Evolutionary conservation across 2,888 invertebrate species (phyloP), one percentile per base, ranked within the genome.

Genomic region (Salpingus planirostris): DNA sequence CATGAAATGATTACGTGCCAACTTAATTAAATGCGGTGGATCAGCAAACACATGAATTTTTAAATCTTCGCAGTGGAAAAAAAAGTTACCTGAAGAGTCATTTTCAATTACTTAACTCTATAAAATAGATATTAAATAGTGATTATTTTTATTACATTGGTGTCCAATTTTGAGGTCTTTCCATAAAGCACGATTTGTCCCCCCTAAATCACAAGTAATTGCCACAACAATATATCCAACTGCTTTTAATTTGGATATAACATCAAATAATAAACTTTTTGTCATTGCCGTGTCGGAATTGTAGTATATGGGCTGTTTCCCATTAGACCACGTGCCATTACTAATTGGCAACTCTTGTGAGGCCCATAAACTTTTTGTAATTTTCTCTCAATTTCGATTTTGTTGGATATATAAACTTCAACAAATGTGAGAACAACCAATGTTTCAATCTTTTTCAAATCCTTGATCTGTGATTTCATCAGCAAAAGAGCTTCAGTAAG

Each of bases 41-140:
- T 50, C 47, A 7, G 35, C 40, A 36, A 33, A 49, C 1, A 44
- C 39, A 33, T 40, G 44, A 21, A 40, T 18, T 36, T 44, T 43
- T 12, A 2, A 15, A 27, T 10, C 5, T 2, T 7, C 15, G 10
- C 18, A 11, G 3, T 3, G 3, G 10, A 27, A 15, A 5, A 15
- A 27, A 3, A 13, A 27, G 2, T 26, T 26, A 2, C 12, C 13
- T 13, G 13, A 13, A 13, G n/a, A n/a, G n/a, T n/a, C n/a, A n/a
- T n/a, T n/a, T n/a, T n/a, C n/a, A n/a, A n/a, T n/a, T n/a, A n/a
- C n/a, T n/a, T n/a, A n/a, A n/a, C n/a, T n/a, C n/a, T n/a, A 18
- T 18, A 18, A 18, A 18, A 18, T 18, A 18, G 18, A 18, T 18
- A 18, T 5, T 6, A 18, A 18, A 18, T 18, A 18, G 8, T 18